phyloP scores from a whole-genome alignment of 1,140 invertebrate species.

The Hycleus cichorii region DNA sequence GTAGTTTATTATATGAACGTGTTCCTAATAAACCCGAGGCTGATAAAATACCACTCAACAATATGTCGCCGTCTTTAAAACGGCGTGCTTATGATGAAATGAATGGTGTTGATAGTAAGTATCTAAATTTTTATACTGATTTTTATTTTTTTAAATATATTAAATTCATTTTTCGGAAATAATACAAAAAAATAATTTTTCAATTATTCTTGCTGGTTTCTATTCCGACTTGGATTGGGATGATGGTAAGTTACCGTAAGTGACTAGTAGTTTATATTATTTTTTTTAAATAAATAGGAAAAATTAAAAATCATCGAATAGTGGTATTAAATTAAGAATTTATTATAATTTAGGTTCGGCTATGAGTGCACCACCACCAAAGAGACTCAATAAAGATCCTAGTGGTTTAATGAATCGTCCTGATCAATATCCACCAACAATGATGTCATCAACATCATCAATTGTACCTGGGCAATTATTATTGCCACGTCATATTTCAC shows the following conservation, averaged over 20 bases:
- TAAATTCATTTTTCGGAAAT: not conserved
- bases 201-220: constrained; percentile 46
- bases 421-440: constrained; percentile 59
- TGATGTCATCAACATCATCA: constrained; percentile 48
- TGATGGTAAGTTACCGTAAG: constrained; percentile 45
- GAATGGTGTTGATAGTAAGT: constrained; percentile 82
- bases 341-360: constrained; percentile 24
- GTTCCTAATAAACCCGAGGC: constrained; percentile 70
- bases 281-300: not conserved
- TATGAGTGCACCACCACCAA: constrained; percentile 48
- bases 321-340: not conserved
- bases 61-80: constrained; percentile 57
- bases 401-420: constrained; percentile 57
- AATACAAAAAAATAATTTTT: constrained; percentile 1
- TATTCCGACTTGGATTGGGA: constrained; percentile 56
- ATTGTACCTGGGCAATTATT: constrained; percentile 50
- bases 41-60: constrained; percentile 55
- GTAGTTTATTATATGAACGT: constrained; percentile 75
- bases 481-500: constrained; percentile 54
- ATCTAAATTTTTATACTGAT: constrained; percentile 11
- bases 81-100: constrained; percentile 76
- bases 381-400: constrained; percentile 61
- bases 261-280: too few species aligned
- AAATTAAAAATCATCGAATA: not conserved
- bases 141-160: not conserved